Evolutionary conservation across 2,888 invertebrate genomes (phyloP).

Genomic region (Lithophane semibrunnea): DNA sequence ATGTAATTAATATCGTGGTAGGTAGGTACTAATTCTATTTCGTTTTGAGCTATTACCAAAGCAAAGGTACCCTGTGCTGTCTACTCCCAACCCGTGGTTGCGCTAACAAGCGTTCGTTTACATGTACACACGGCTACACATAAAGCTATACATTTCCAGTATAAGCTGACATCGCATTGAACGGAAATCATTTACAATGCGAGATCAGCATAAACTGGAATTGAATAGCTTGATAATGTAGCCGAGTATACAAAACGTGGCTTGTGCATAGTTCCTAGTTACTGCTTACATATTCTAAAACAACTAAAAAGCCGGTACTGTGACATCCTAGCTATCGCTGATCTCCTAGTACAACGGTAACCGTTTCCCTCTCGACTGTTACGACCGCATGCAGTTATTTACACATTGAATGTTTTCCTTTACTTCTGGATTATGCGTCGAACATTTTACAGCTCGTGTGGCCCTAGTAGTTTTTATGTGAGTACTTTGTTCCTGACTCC

Average conservation of each 20-base stretch:
- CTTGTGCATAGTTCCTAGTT: background rate
- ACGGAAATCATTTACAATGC: no score
- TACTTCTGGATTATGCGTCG: conserved; percentile 39
- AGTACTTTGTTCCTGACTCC: conserved; percentile 43
- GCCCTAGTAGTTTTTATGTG: conserved; percentile 46
- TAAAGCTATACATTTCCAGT: no score
- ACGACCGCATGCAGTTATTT: conserved; percentile 41
- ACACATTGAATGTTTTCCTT: conserved; percentile 38
- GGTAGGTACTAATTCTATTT: background rate
- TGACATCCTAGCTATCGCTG: conserved; percentile 23
- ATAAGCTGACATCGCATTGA: no score
- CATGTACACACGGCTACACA: background rate
- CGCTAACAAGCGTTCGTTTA: background rate
- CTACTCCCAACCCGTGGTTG: background rate
- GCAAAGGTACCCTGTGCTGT: background rate
- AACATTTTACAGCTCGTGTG: conserved; percentile 43
- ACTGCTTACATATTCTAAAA: background rate
- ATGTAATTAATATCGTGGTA: background rate
- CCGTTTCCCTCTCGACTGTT: conserved; percentile 35
- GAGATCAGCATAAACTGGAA: no score
- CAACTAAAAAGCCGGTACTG: conserved; percentile 13
- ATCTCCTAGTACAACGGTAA: conserved; percentile 37
- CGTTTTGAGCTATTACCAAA: background rate
- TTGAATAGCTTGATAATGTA: no score
- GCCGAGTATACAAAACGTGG: background rate